Base-by-base conservation (phyloP, 1,140 invertebrate genomes). In the Lethocerus indicus region DNA sequence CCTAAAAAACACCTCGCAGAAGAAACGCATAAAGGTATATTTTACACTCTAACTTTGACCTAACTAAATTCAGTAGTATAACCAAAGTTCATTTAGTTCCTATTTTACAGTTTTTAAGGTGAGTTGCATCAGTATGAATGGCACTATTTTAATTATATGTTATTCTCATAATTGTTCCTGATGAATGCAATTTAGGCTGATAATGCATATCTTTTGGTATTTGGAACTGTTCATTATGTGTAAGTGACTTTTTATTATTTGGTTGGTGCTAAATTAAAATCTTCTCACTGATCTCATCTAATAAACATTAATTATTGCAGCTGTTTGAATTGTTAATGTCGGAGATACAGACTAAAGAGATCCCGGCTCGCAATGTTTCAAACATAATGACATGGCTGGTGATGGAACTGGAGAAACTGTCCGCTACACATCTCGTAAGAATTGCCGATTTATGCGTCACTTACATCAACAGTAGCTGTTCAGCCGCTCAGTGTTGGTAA, bases 401-500 rank as follows among this genome's bases (percentile, higher is more conserved):
- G 5, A 26, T 56, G 21, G 56, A 59, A 46, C 29, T 57, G 2
- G 54, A 57, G 24, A 59, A 57, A 46, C 45, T 59, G 24, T 54
- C 54, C 6, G 20, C 56, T 12, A 60, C 65, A 5, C 72, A 71
- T 57, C 61, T 71, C 29, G 61, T 71, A 37, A 66, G 67, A 28
- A 66, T 67, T 7, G 35, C 57, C 27, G 62, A 72, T 54, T 57
- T 66, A n/a, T 71, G 71, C 40, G 70, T 71, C 41, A 60, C 66
- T 20, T 63, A 62, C 42, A 66, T n/a, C n/a, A n/a, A n/a, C n/a
- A n/a, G n/a, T n/a, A n/a, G n/a, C n/a, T n/a, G n/a, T n/a, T n/a
- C n/a, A n/a, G n/a, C n/a, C n/a, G n/a, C n/a, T n/a, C n/a, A n/a
- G n/a, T n/a, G n/a, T n/a, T n/a, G n/a, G n/a, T n/a, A n/a, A n/a